phyloP scores from a whole-genome alignment of 2,888 invertebrate genomes.

The Ligdia adustata region DNA sequence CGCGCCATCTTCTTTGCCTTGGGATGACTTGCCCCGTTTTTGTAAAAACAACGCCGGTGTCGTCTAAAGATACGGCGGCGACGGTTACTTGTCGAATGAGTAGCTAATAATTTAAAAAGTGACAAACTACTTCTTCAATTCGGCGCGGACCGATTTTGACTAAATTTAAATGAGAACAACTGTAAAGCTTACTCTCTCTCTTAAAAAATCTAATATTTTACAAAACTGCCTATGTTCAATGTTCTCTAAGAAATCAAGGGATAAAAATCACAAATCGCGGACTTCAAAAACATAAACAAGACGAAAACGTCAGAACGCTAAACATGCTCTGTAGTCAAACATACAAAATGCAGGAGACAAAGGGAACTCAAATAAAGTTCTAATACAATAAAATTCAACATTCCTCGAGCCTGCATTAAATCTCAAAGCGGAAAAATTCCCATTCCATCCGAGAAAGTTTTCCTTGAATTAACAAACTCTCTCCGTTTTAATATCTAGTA shows the following conservation, averaged over 20 bases:
- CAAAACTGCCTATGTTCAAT: no score
- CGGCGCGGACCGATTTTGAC: no score
- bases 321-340: slow-evolving; percentile 11
- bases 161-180: no score
- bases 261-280: no score
- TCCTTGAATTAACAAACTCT: slow-evolving; percentile 11
- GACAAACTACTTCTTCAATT: no score
- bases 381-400: slow-evolving; percentile 14
- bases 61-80: slow-evolving; percentile 50
- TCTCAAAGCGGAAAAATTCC: slow-evolving; percentile 15
- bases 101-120: no score
- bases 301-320: background rate
- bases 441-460: slow-evolving; percentile 4
- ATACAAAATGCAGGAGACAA: slow-evolving; percentile 16
- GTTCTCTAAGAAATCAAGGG: no score
- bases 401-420: slow-evolving; percentile 13
- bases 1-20: slow-evolving; percentile 5
- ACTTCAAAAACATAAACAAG: no score
- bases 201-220: no score
- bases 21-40: slow-evolving; percentile 41
- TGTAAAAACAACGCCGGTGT: slow-evolving; percentile 65
- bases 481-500: slow-evolving; percentile 19
- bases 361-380: slow-evolving; percentile 11
- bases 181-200: no score
- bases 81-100: background rate